Base-by-base conservation (phyloP, 2,888 invertebrate genomes). In the Drosophila longiperda region DNA sequence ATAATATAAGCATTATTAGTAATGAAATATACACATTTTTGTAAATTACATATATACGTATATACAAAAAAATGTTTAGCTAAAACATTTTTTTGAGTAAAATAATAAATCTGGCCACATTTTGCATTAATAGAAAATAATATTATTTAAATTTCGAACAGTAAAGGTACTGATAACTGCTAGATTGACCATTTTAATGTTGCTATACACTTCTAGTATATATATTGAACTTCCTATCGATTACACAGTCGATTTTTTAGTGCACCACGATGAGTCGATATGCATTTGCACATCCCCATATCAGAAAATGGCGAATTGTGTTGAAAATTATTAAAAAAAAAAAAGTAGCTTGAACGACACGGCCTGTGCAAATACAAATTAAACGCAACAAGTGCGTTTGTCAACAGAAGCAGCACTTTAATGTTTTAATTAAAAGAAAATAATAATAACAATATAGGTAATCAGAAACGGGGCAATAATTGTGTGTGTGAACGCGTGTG, bases 251-350 rank as follows among this genome's bases (percentile, higher is more conserved):
- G 4, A 29, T 17, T 26, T 45, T 33, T 15, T 55, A n/a, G 15
- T 7, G 15, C 17, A 40, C 8, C 34, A 11, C 40, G 45, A 54
- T 60, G 17, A 38, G 38, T 60, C 38, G 59, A 60, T 20, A 34
- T 54, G 29, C 17, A 1, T 55, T 58, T 58, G 49, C 72, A 58
- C 72, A 73, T 66, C 66, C 32, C 61, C 58, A 59, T 57, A 29
- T 66, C 50, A 65, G 55, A 82, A 82, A 82, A 82, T 83, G 81
- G 81, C 82, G 82, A 81, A 71, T 53, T 73, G 72, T 78, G 61
- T 71, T 78, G 65, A 66, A 73, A 52, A 57, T 62, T 76, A 32
- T 55, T 73, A 74, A 63, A 62, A 70, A 69, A 57, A 52, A 66
- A 36, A 36, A 61, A 40, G 23, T 45, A 58, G 38, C 26, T 75